Base-by-base conservation (phyloP, 2,797 vertebrate genomes). In the Manis pentadactyla region DNA sequence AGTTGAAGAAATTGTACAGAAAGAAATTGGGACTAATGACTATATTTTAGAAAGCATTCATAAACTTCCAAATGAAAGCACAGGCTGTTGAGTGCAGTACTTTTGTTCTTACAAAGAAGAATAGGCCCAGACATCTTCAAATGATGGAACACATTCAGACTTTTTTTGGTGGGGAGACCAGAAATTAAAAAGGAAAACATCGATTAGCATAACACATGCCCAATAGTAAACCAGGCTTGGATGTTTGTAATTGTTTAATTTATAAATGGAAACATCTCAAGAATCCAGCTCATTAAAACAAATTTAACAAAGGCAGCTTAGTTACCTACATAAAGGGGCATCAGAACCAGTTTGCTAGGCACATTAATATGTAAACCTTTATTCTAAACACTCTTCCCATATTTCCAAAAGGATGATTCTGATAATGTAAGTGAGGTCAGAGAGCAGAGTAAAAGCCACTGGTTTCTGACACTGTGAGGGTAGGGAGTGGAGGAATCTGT, bases 181-280 rank as follows among this genome's bases (percentile, higher is more conserved):
- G 69, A 96, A 94, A 95, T 97, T 79, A 94, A 88, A 74, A 94
- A 95, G 75, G 59, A 95, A 96, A 96, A 82, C 68, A 95, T 18
- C 90, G 64, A 96, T 93, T 93, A 97, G 83, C 57, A 83, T 79
- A 95, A 88, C 23, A 78, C 42, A 90, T 53, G 21, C 69, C 81
- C 42, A 89, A 63, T 12, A 89, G 57, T 19, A 55, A 93, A 63
- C 31, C 37, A 93, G 66, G n/a, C 95, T 92, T 39, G 74, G 74
- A 71, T 89, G 64, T 92, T 95, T 96, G 21, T 83, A 96, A 92
- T 69, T 78, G 39, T 90, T 90, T 90, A 19, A 95, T 90, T 93
- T 88, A 79, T 93, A 96, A 92, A 85, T 78, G 51, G 77, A 97
- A 95, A 89, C n/a, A 64, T 79, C 87, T 94, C 37, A 96, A 90